These are phyloP conservation scores for Sacculina carcini DNA, from an alignment of 2,888 invertebrate genomes.

Conservation along the genomic window DNA sequence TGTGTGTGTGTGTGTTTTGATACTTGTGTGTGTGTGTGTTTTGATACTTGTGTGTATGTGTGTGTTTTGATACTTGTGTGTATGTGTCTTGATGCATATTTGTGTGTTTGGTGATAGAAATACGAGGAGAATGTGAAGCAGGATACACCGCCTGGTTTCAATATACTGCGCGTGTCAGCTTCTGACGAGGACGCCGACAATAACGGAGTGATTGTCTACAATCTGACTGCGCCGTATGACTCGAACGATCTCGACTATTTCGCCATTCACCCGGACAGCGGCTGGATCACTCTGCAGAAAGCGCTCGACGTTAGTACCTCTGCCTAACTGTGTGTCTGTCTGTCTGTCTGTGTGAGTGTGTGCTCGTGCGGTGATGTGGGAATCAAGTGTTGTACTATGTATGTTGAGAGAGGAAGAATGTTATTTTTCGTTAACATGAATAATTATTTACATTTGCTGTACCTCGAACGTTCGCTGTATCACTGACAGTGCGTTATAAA, in stretches of 20 bases:
- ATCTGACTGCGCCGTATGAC: slow-evolving; percentile 63
- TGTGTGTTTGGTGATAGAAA: slow-evolving; percentile 35
- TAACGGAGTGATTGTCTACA: slow-evolving; percentile 81
- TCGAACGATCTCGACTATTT: slow-evolving; percentile 79
- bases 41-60: too few species aligned
- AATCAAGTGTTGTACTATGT: too few species aligned
- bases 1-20: too few species aligned
- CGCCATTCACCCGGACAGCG: slow-evolving; percentile 83
- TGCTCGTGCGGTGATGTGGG: not conserved
- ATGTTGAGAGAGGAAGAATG: too few species aligned
- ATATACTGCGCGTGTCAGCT: slow-evolving; percentile 76
- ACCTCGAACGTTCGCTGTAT: too few species aligned
- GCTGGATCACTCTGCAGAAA: slow-evolving; percentile 86
- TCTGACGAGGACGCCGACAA: slow-evolving; percentile 92
- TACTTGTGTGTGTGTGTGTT: too few species aligned
- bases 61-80: too few species aligned
- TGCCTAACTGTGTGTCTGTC: slow-evolving; percentile 7
- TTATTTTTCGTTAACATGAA: too few species aligned
- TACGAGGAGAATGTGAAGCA: slow-evolving; percentile 90
- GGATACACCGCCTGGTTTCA: slow-evolving; percentile 81
- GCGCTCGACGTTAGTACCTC: slow-evolving; percentile 73
- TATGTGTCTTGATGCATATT: not conserved
- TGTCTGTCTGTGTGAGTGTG: slow-evolving; percentile 4
- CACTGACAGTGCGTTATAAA: too few species aligned
- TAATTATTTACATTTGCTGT: too few species aligned